A percentile compares a stretch with the other conserved stretches of the same genome.
phyloP scores from a whole-genome alignment of 2,888 invertebrate genomes.

The Acronicta aceris region DNA sequence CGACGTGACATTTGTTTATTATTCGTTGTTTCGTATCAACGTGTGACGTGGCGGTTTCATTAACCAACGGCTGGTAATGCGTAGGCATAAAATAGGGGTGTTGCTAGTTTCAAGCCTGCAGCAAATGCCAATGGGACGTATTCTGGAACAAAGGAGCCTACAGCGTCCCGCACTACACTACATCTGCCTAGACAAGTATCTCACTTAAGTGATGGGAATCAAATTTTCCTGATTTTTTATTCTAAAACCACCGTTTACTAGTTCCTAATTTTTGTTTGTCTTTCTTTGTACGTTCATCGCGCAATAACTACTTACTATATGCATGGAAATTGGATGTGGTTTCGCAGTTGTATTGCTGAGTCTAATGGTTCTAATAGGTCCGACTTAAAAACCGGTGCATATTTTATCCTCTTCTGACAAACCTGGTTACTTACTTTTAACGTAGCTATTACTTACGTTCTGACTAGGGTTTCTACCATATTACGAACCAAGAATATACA shows the following conservation, averaged over 20 bases:
- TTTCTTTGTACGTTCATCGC: too few relatives aligned
- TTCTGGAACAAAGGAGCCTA: conserved; percentile 41
- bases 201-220: conserved; percentile 21
- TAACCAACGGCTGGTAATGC: conserved; percentile 31
- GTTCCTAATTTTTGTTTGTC: too few relatives aligned
- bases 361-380: too few relatives aligned
- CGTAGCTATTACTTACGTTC: too few relatives aligned
- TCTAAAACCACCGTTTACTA: background rate
- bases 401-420: too few relatives aligned
- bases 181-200: conserved; percentile 38
- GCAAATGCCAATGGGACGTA: conserved; percentile 32
- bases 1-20: conserved; percentile 4
- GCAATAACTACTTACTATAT: too few relatives aligned
- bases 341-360: too few relatives aligned
- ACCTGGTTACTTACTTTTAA: too few relatives aligned
- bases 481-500: too few relatives aligned
- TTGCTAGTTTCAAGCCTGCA: conserved; percentile 49
- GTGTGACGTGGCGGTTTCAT: conserved; percentile 28
- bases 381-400: too few relatives aligned
- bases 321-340: too few relatives aligned
- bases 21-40: conserved; percentile 17
- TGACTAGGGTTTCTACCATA: too few relatives aligned
- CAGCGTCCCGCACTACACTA: conserved; percentile 16
- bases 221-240: background rate
- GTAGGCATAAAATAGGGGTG: conserved; percentile 32